These are phyloP conservation scores for Periphyllus acericola DNA, from an alignment of 2,888 invertebrate genomes.

Conservation along the genomic window DNA sequence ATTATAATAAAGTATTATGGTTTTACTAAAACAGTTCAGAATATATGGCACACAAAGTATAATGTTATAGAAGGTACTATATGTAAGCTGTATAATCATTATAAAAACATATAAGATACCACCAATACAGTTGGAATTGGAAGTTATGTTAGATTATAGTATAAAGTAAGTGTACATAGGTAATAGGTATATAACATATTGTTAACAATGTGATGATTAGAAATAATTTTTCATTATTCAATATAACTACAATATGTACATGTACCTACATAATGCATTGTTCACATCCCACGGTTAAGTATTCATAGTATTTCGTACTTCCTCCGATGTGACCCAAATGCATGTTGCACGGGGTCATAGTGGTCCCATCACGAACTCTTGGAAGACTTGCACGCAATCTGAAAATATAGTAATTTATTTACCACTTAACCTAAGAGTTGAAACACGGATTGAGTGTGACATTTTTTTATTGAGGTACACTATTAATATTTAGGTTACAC, in stretches of 20 bases:
- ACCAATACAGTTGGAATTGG: no score
- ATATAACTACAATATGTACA: neutral
- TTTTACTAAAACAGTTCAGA: no score
- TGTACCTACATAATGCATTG: constrained; percentile 2
- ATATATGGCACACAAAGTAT: no score
- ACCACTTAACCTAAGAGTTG: neutral
- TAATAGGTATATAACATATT: no score
- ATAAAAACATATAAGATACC: no score
- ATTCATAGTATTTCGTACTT: neutral
- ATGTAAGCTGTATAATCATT: no score
- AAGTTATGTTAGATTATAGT: neutral
- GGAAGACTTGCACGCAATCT: constrained; percentile 26
- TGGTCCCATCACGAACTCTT: constrained; percentile 47
- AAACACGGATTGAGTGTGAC: constrained; percentile 5
- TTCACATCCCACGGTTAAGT: constrained; percentile 52
- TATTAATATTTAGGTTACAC: constrained; percentile 26
- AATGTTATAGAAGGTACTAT: no score
- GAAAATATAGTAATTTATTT: constrained; percentile 44
- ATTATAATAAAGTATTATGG: no score
- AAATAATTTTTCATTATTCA: constrained; percentile 16
- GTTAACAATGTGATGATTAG: neutral
- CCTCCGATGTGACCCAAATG: constrained; percentile 46
- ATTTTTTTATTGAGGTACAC: constrained; percentile 18
- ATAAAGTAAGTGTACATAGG: no score
- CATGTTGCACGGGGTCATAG: constrained; percentile 34